Evolutionary conservation across 2,113 vertebrate species (phyloP).

Genomic region (Pelecanus crispus): DNA sequence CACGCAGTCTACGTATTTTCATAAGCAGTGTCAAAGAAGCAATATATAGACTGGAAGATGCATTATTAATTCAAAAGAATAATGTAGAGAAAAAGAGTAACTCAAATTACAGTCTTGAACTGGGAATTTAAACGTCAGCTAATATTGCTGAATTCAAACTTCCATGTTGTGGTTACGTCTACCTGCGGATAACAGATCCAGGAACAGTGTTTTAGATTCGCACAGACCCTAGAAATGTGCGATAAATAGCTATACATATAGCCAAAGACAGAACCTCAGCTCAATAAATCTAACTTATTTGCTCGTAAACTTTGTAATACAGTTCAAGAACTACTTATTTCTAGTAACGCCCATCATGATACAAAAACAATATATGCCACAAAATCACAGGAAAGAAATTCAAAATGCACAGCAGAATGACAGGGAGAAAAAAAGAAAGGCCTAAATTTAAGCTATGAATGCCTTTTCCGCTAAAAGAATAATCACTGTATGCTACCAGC

Average conservation of each 20-base stretch:
- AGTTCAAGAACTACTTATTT: not conserved
- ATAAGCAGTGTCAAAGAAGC: not conserved
- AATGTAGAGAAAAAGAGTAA: not conserved
- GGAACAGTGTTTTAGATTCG: not conserved
- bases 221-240: not conserved
- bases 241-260: not conserved
- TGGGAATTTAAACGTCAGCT: not conserved
- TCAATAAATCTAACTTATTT: not conserved
- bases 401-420: not conserved
- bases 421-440: not conserved
- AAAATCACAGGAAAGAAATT: not conserved
- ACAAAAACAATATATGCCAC: not conserved
- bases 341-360: not conserved
- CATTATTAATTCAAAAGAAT: not conserved
- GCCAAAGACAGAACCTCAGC: not conserved
- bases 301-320: not conserved
- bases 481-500: not conserved
- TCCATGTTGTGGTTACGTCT: not conserved
- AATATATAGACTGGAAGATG: not conserved
- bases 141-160: not conserved
- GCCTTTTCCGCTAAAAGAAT: not conserved
- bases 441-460: not conserved
- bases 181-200: not conserved
- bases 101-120: not conserved
- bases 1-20: rapidly evolving